phyloP scores from a whole-genome alignment of 2,888 invertebrate genomes.

The Lottia gigantea region DNA sequence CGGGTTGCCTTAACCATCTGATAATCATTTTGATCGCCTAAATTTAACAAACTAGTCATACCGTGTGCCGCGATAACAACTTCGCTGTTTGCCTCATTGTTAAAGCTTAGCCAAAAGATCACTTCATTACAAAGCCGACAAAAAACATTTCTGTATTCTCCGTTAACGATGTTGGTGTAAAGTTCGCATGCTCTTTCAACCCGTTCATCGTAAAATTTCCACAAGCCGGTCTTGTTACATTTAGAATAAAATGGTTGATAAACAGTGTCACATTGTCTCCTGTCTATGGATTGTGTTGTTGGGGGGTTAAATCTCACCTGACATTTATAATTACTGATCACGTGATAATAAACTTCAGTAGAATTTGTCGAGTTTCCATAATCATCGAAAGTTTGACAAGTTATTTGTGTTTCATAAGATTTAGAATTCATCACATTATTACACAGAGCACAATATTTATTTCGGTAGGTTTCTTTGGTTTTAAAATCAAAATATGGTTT shows the following conservation, averaged over 20 bases:
- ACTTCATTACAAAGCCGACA: constrained; percentile 31
- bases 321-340: not conserved
- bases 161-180: constrained; percentile 20
- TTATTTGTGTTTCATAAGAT: constrained; percentile 1
- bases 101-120: not conserved
- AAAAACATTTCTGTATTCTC: constrained; percentile 29
- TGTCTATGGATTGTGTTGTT: not conserved
- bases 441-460: constrained; percentile 19
- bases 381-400: not conserved
- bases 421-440: not conserved
- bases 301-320: not conserved
- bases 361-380: not conserved
- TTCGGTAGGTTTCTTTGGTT: constrained; percentile 9
- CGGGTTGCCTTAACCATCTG: not conserved
- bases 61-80: not conserved
- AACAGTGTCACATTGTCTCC: not conserved
- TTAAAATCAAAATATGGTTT: constrained; percentile 1
- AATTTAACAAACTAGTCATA: constrained; percentile 17
- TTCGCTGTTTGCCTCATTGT: not conserved
- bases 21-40: not conserved
- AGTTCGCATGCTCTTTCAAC: constrained; percentile 26
- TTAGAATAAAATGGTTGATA: constrained; percentile 11
- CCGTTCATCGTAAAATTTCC: constrained; percentile 23
- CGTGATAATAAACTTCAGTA: constrained; percentile 10
- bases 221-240: constrained; percentile 30